phyloP scores from a whole-genome alignment of 2,888 invertebrate species.

The Odontocolon sp. region DNA sequence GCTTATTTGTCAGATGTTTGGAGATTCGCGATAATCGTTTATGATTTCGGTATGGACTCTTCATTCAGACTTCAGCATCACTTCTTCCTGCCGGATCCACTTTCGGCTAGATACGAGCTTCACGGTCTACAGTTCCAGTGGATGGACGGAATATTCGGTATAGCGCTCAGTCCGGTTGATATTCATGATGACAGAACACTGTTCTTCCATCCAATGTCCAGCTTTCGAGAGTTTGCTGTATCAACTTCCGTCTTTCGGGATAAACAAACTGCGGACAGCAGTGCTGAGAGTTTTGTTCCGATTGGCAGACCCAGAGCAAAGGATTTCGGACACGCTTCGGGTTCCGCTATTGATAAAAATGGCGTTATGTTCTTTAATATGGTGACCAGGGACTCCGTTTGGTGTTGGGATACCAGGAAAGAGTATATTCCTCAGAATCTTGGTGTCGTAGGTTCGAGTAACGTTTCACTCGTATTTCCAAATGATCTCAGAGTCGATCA shows the following conservation, averaged over 20 bases:
- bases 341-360: conserved; percentile 86
- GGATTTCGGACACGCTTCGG: conserved; percentile 86
- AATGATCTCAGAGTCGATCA: conserved; percentile 91
- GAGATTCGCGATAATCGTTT: conserved; percentile 85
- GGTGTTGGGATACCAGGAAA: conserved; percentile 90
- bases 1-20: conserved; percentile 88
- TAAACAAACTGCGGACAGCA: conserved; percentile 80
- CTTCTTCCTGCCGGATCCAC: conserved; percentile 87
- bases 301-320: conserved; percentile 78
- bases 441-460: conserved; percentile 85
- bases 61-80: conserved; percentile 88
- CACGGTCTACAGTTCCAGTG: conserved; percentile 90
- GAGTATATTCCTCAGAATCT: conserved; percentile 85
- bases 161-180: conserved; percentile 85
- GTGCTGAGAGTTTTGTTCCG: conserved; percentile 74
- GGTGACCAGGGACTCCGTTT: conserved; percentile 88
- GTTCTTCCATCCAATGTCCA: conserved; percentile 92
- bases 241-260: conserved; percentile 86
- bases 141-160: conserved; percentile 91
- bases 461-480: conserved; percentile 88
- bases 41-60: conserved; percentile 83
- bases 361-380: conserved; percentile 91
- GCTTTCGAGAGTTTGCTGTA: conserved; percentile 89
- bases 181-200: conserved; percentile 84
- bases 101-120: conserved; percentile 87